Base-by-base conservation (phyloP, 2,113 vertebrate species). In the Pimephales promelas region DNA sequence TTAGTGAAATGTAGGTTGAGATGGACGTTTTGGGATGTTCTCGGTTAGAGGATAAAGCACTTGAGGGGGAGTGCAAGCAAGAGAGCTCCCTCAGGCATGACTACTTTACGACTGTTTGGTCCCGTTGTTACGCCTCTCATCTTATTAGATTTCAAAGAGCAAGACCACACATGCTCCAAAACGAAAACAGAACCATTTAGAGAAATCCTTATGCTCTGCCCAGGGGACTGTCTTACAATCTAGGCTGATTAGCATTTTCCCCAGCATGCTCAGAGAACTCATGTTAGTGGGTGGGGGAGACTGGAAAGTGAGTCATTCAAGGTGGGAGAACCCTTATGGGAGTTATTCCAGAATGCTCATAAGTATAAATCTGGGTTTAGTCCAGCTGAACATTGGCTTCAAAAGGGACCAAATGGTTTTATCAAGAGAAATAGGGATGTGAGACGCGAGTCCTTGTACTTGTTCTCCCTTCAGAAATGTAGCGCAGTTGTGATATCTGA, bases 171-270 rank as follows among this genome's bases (percentile, higher is more conserved):
- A 16, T 40, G 16, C 75, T 61, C 5, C 40, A 18, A 59, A 59
- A 70, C 9, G 73, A 66, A 57, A 70, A 66, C 36, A 79, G 16
- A 87, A 70, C 28, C 26, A 26, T 85, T 74, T 56, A 71, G 43
- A 18, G 45, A 20, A 78, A 64, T 74, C 79, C 74, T 62, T 73
- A n/a, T 20, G 3, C 74, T 68, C 2, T 16, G 45, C 83, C 74
- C 57, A 72, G 54, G 45, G 81, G 84, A 66, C 24, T 28, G n/a
- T 20, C 36, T 47, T 31, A 61, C 79, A 81, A 81, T 52, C 57
- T 61, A 16, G 34, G 13, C 47, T 56, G 68, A 78, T 22, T 52
- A 52, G 52, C 43, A 40, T 77, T 34, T 81, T 81, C 71, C 52
- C 82, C 62, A 20, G 78, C 78, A 43, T 78, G 75, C 81, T 31